Percentiles rank a stretch among this genome's conserved stretches.
These are phyloP conservation scores for Cyprinodon variegatus DNA, from an alignment of 2,113 vertebrate genomes.

Conservation along the genomic window DNA sequence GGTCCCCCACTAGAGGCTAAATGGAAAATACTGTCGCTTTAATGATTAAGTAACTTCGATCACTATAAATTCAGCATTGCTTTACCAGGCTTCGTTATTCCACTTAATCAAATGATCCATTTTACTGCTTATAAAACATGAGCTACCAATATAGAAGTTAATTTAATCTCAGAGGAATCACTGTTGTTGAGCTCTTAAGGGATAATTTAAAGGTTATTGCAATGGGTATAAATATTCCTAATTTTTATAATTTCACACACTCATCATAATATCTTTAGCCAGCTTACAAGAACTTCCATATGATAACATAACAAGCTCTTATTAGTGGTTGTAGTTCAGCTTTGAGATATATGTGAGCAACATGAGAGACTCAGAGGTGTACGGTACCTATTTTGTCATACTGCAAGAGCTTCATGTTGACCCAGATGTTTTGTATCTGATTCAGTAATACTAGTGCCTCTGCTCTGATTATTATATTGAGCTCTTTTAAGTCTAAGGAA, in stretches of 20 bases:
- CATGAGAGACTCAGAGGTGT: neutral
- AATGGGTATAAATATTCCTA: too few relatives aligned
- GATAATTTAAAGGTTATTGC: neutral
- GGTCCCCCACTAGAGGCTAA: too few relatives aligned
- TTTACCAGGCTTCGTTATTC: neutral
- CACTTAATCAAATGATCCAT: neutral
- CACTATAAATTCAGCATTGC: neutral
- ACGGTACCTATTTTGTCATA: constrained; percentile 27
- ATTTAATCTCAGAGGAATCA: neutral
- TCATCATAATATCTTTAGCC: too few relatives aligned
- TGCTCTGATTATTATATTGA: constrained; percentile 12
- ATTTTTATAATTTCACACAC: too few relatives aligned
- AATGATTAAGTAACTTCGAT: neutral
- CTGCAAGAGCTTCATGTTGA: constrained; percentile 43
- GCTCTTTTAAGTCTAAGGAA: constrained; percentile 21
- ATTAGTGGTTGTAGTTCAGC: neutral
- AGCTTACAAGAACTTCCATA: too few relatives aligned
- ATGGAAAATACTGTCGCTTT: neutral
- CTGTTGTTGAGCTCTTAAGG: neutral
- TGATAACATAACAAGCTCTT: too few relatives aligned
- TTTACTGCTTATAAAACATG: neutral
- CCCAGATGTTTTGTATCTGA: constrained; percentile 65
- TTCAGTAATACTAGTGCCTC: constrained; percentile 48
- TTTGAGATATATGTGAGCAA: neutral
- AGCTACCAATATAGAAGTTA: neutral